Conservation (phyloP, 2,113 vertebrate species). For the Craseonycteris thonglongyai region DNA sequence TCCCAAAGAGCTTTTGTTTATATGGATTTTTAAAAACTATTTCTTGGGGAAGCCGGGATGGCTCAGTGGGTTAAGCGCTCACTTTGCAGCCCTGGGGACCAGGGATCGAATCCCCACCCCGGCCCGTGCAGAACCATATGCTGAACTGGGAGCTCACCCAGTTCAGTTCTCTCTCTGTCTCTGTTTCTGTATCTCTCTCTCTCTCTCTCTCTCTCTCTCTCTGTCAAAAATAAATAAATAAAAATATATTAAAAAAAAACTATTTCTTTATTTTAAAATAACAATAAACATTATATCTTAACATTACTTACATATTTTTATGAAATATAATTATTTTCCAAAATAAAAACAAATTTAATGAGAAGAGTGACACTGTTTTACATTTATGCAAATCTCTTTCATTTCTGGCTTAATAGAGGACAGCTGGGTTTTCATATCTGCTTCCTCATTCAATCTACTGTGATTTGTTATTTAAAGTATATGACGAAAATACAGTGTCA, state of each 20-base stretch:
- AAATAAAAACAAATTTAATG: background rate
- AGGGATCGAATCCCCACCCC: no score
- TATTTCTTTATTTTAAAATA: background rate
- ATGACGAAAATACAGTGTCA: background rate
- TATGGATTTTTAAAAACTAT: background rate
- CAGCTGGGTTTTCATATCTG: background rate
- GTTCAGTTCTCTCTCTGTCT: no score
- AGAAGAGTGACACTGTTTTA: background rate
- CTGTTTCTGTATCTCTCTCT: no score
- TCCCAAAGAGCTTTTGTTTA: background rate
- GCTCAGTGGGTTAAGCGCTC: no score
- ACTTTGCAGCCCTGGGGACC: no score
- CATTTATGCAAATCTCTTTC: background rate
- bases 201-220: no score
- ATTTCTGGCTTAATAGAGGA: background rate
- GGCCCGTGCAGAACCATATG: no score
- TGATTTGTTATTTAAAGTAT: background rate
- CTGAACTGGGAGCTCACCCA: no score
- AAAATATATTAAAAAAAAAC: no score
- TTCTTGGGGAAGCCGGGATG: background rate
- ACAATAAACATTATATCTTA: background rate
- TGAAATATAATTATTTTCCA: background rate
- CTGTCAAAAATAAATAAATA: no score
- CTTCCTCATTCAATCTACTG: background rate
- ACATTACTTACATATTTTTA: background rate